phyloP scores from a whole-genome alignment of 2,888 invertebrate species.

The Coleophora deauratella region DNA sequence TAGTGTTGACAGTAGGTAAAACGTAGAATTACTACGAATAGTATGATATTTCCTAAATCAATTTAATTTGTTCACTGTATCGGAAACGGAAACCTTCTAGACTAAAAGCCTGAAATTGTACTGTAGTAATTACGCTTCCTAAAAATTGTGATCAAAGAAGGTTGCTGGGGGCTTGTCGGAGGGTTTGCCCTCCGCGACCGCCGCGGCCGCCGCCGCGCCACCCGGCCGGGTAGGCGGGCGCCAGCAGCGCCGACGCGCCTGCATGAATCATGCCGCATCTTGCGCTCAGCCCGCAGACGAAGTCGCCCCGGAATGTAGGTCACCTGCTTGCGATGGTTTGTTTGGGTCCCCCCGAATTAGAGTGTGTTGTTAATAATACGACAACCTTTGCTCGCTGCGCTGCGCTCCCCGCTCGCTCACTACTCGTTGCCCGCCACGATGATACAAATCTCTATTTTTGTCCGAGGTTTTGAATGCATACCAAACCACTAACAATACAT shows the following conservation, averaged over 20 bases:
- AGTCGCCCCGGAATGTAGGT: slow-evolving; percentile 51
- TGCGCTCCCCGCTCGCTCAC: slow-evolving; percentile 25
- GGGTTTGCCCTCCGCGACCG: too few species aligned
- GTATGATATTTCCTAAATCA: too few species aligned
- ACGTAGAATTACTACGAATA: too few species aligned
- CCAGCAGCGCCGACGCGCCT: slow-evolving; percentile 22
- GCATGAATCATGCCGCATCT: slow-evolving; percentile 57
- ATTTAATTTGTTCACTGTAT: too few species aligned
- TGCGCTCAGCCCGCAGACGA: slow-evolving; percentile 49
- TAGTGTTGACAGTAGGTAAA: too few species aligned
- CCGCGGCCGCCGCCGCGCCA: neutral
- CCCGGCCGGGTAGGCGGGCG: slow-evolving; percentile 26
- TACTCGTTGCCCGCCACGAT: slow-evolving; percentile 22
- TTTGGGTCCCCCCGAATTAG: slow-evolving; percentile 70
- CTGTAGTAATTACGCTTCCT: too few species aligned
- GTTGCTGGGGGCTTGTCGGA: neutral
- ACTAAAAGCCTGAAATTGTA: too few species aligned
- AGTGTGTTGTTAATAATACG: slow-evolving; percentile 64
- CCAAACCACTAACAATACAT: slow-evolving; percentile 31
- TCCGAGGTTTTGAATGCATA: slow-evolving; percentile 34
- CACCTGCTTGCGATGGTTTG: slow-evolving; percentile 67
- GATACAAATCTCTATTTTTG: slow-evolving; percentile 41
- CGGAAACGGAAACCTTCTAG: too few species aligned
- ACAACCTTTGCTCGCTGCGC: slow-evolving; percentile 56
- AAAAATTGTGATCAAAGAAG: too few species aligned